Base-by-base conservation (phyloP, 2,113 vertebrate genomes). In the Bombycilla garrulus region DNA sequence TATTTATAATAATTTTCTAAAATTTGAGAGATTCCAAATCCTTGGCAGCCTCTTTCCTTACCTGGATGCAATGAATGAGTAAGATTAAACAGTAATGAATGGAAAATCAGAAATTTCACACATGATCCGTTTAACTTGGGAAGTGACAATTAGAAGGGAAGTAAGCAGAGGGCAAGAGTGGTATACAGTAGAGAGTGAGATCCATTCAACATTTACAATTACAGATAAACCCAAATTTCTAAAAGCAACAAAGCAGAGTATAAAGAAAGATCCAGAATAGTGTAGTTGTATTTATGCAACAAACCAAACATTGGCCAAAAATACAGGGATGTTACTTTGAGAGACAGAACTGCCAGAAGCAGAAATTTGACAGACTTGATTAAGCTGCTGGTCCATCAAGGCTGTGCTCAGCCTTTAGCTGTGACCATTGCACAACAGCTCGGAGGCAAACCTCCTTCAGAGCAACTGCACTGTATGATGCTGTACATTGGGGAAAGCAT, bases 361-460 rank as follows among this genome's bases (percentile, higher is more conserved):
- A 69, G 57, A 81, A 90, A 95, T 86, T 86, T 92, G 92, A 93
- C 96, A 91, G 45, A 77, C 40, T 44, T 91, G 64, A 95, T 95
- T 84, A 92, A 86, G 44, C 64, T 86, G 67, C 57, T 79, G 78
- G 70, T 92, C 83, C 92, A 92, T 93, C 94, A 95, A 81, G 54
- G 47, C 79, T 31, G 12, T 62, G 67, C 26, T 81, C 77, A 92
- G 72, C 60, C 74, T 73, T 74, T 38, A 77, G 70, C 78, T 82
- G 61, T 66, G 58, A 45, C 26, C 33, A n/a, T 22, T 44, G 65
- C 53, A 81, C 48, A 86, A 14, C 0, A 62, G 71, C 33, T 72
- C 62, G 65, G 56, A 81, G 50, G 76, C 29, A 89, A 94, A 94
- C 11, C 62, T 56, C 51, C 40, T 79, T 38, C 66, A 58, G 82